These are phyloP conservation scores for Alfaro cultratus DNA, from an alignment of 2,797 vertebrate genomes.

Conservation along the genomic window DNA sequence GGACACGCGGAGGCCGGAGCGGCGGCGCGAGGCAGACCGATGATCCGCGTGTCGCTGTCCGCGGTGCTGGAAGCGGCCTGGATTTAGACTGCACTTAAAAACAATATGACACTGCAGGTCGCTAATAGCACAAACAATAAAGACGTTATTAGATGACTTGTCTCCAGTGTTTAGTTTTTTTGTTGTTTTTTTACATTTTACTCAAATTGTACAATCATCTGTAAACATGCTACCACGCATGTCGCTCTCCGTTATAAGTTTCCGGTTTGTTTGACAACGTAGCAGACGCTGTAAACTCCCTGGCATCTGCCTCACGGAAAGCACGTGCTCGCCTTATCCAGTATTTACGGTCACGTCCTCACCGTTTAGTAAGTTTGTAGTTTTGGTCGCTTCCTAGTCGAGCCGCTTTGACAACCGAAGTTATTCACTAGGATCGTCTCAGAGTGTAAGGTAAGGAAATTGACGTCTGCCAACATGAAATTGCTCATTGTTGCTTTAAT, in stretches of 20 bases:
- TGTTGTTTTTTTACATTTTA: too few relatives aligned
- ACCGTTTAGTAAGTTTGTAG: not conserved
- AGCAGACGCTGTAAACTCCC: conserved; percentile 19
- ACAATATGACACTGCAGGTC: not conserved
- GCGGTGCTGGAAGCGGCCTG: conserved; percentile 61
- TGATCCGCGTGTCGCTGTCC: conserved; percentile 53
- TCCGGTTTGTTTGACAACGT: not conserved
- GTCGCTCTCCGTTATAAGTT: not conserved
- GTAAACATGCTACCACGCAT: not conserved
- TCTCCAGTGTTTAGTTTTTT: too few relatives aligned
- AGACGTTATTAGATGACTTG: not conserved
- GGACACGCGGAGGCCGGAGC: too few relatives aligned
- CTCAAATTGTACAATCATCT: not conserved
- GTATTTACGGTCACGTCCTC: conserved; percentile 36
- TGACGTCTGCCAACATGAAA: not conserved
- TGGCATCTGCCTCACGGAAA: conserved; percentile 31
- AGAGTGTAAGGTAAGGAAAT: not conserved
- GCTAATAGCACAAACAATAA: not conserved
- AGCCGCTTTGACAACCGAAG: not conserved
- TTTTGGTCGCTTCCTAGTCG: not conserved
- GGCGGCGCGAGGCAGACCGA: not conserved
- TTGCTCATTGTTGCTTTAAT: not conserved
- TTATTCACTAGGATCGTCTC: not conserved
- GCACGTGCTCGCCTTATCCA: conserved; percentile 28
- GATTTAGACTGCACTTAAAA: not conserved